Evolutionary conservation across 92 coral and sea anemone genomes (phyloP).

Genomic region (Palythoa grandis): DNA sequence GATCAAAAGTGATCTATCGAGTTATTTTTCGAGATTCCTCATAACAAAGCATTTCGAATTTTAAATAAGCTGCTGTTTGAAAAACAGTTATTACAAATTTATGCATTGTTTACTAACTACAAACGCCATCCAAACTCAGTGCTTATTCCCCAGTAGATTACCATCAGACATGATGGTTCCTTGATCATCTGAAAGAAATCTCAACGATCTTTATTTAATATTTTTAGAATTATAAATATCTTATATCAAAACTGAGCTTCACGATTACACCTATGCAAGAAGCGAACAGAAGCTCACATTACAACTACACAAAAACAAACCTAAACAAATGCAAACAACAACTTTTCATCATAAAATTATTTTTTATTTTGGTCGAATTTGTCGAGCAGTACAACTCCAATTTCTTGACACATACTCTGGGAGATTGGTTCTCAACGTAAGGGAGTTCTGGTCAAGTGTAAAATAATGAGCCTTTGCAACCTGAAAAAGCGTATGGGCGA

Average conservation of each 20-base stretch:
- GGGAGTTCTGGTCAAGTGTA: neutral
- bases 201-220: too few species aligned
- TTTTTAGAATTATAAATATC: too few species aligned
- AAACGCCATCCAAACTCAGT: neutral
- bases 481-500: neutral
- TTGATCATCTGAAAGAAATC: neutral
- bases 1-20: too few species aligned
- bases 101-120: neutral
- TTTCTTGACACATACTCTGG: neutral
- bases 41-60: too few species aligned
- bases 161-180: neutral
- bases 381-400: neutral
- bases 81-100: neutral
- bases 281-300: too few species aligned
- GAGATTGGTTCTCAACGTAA: neutral
- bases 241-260: too few species aligned
- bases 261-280: too few species aligned
- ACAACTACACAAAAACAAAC: too few species aligned
- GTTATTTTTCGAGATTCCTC: neutral
- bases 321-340: too few species aligned
- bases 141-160: slow-evolving; percentile 6
- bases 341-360: too few species aligned
- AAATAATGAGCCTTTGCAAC: neutral
- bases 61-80: neutral
- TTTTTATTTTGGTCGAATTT: too few species aligned